These are phyloP conservation scores for Choreutis nemorana DNA, from an alignment of 2,888 invertebrate genomes.

Conservation along the genomic window DNA sequence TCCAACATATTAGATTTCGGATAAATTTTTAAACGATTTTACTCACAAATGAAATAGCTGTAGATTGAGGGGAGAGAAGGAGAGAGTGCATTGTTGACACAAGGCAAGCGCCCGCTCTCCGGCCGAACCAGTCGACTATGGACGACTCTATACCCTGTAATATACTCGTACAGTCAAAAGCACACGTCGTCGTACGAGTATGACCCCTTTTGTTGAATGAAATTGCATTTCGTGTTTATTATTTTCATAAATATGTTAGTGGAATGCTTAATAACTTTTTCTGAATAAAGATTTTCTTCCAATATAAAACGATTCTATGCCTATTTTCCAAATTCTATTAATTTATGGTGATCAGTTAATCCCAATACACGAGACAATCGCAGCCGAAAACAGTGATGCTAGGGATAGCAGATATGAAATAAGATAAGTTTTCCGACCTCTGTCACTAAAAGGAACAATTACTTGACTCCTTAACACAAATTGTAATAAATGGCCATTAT, in stretches of 20 bases:
- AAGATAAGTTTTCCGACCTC: too few species aligned
- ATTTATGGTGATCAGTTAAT: too few species aligned
- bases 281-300: too few species aligned
- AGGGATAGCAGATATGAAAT: too few species aligned
- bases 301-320: too few species aligned
- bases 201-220: conserved; percentile 20
- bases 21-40: too few species aligned
- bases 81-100: conserved; percentile 55
- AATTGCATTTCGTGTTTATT: too few species aligned
- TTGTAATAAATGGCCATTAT: conserved; percentile 44
- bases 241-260: too few species aligned
- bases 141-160: conserved; percentile 14
- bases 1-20: not conserved
- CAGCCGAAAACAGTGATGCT: too few species aligned
- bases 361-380: too few species aligned
- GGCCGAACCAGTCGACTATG: conserved; percentile 17
- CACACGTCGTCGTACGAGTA: conserved; percentile 18
- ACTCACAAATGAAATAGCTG: conserved; percentile 38
- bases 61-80: conserved; percentile 42
- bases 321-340: too few species aligned
- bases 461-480: conserved; percentile 22
- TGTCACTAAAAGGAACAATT: conserved; percentile 33
- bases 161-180: conserved; percentile 25
- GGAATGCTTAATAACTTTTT: too few species aligned
- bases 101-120: conserved; percentile 23